Evolutionary conservation across 2,797 vertebrate genomes (phyloP).

Genomic region (Argyrosomus regius): DNA sequence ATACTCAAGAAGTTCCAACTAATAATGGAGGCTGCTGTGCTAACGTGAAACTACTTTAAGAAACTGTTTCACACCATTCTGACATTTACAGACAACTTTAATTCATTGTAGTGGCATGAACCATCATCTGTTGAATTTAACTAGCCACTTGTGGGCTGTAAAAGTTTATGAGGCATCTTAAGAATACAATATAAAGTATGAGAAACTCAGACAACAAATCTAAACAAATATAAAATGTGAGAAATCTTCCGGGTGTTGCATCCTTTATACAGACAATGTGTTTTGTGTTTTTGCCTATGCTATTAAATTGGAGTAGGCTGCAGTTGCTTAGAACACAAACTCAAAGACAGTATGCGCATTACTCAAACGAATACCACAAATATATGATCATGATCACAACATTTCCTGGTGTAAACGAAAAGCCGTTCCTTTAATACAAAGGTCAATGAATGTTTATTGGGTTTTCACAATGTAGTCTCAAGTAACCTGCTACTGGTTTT

Average conservation of each 20-base stretch:
- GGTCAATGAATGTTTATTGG: conserved; percentile 76
- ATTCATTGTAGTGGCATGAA: too few species aligned
- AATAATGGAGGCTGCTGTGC: not conserved
- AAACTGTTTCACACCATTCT: not conserved
- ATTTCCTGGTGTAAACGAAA: conserved; percentile 15
- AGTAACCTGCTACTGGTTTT: conserved; percentile 64
- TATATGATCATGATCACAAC: not conserved
- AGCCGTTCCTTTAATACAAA: conserved; percentile 56
- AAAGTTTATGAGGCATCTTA: not conserved
- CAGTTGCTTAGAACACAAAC: not conserved
- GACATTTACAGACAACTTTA: not conserved
- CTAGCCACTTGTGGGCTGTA: not conserved
- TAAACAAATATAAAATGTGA: not conserved
- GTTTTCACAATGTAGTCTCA: conserved; percentile 67
- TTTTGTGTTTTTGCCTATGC: not conserved
- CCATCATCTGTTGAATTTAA: not conserved
- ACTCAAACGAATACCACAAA: not conserved
- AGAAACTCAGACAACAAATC: not conserved
- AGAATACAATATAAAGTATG: not conserved
- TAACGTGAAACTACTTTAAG: not conserved
- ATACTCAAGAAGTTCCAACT: not conserved
- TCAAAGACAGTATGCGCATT: too few species aligned
- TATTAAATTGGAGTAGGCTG: conserved; percentile 3
- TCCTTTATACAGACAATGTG: not conserved
- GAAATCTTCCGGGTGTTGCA: not conserved